Evolutionary conservation across 2,888 invertebrate genomes (phyloP).

Genomic region (Drosophila robusta): DNA sequence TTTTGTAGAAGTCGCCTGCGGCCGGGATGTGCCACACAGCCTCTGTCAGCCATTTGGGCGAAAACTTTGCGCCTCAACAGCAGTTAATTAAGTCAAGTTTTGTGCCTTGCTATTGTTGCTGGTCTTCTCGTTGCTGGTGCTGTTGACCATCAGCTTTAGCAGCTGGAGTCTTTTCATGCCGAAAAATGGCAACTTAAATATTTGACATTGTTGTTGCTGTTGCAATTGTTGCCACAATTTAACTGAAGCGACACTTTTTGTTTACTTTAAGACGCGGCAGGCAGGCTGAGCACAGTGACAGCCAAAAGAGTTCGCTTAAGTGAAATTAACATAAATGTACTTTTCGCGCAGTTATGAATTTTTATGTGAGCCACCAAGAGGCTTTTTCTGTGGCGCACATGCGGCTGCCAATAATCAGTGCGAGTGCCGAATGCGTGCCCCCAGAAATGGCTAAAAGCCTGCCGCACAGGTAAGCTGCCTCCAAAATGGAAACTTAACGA

Average conservation of each 20-base stretch:
- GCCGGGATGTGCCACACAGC: slow-evolving; percentile 51
- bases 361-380: slow-evolving; percentile 57
- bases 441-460: slow-evolving; percentile 15
- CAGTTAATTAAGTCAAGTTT: slow-evolving; percentile 80
- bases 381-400: slow-evolving; percentile 43
- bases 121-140: slow-evolving; percentile 10
- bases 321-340: slow-evolving; percentile 76
- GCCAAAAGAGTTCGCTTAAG: slow-evolving; percentile 67
- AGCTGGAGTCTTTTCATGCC: slow-evolving; percentile 49
- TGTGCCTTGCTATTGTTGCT: slow-evolving; percentile 11
- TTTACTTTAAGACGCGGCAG: slow-evolving; percentile 32
- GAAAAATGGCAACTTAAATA: slow-evolving; percentile 74
- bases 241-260: slow-evolving; percentile 46
- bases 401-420: slow-evolving; percentile 63
- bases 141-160: slow-evolving; percentile 43
- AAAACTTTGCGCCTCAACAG: slow-evolving; percentile 71
- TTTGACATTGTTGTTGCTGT: slow-evolving; percentile 33
- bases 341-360: slow-evolving; percentile 66
- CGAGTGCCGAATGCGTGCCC: slow-evolving; percentile 32
- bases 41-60: slow-evolving; percentile 40
- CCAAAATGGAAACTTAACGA: slow-evolving; percentile 49
- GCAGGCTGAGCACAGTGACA: slow-evolving; percentile 38
- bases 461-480: slow-evolving; percentile 3
- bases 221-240: slow-evolving; percentile 36
- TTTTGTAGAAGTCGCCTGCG: slow-evolving; percentile 67